Conservation (phyloP, 2,797 vertebrate genomes). For the Intellagama lesueurii region DNA sequence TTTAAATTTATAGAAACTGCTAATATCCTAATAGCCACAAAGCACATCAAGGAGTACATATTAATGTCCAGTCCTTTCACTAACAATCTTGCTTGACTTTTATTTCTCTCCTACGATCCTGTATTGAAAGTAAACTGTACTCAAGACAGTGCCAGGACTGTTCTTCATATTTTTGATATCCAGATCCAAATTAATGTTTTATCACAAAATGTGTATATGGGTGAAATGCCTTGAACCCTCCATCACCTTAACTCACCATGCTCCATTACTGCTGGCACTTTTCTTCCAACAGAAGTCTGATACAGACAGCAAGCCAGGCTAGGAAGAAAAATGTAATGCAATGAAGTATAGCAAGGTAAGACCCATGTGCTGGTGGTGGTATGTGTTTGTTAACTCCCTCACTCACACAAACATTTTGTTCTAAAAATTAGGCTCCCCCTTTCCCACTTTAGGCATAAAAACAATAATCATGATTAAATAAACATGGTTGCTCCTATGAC, state of each 20-base stretch:
- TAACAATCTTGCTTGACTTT: conserved; percentile 12
- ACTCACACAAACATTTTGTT: neutral
- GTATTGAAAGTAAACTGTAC: conserved; percentile 19
- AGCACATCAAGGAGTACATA: too few species aligned
- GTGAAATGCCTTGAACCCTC: too few species aligned
- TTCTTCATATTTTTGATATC: neutral
- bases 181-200: neutral
- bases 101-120: conserved; percentile 34
- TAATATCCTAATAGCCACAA: neutral
- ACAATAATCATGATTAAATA: neutral
- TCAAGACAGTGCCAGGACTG: neutral
- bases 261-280: neutral
- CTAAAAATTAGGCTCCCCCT: neutral
- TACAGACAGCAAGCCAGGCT: neutral
- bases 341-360: neutral
- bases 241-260: neutral
- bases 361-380: neutral
- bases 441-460: neutral
- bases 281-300: neutral
- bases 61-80: neutral
- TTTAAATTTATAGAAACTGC: neutral
- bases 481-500: neutral
- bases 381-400: neutral
- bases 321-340: neutral
- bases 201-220: neutral